phyloP scores from a whole-genome alignment of 2,113 vertebrate species.

The Xyrauchen texanus region DNA sequence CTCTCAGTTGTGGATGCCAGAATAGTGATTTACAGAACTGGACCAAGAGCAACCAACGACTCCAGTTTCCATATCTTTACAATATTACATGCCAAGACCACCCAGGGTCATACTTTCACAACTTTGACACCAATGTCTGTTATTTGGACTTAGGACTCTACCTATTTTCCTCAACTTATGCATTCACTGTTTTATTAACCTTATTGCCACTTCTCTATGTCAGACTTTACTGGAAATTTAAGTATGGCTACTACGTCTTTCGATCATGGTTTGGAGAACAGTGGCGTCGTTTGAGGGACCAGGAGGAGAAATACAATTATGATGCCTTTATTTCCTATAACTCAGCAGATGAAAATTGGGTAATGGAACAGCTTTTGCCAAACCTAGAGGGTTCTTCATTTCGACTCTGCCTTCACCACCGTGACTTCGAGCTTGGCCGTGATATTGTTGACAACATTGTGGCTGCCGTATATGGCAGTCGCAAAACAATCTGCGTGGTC shows the following conservation, averaged over 20 bases:
- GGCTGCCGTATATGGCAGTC: constrained; percentile 80
- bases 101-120: constrained; percentile 61
- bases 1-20: constrained; percentile 78
- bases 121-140: constrained; percentile 79
- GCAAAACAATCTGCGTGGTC: constrained; percentile 84
- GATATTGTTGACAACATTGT: constrained; percentile 88
- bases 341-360: constrained; percentile 80
- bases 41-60: constrained; percentile 55
- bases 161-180: constrained; percentile 71
- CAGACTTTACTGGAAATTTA: constrained; percentile 78
- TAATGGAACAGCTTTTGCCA: constrained; percentile 76
- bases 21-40: constrained; percentile 71
- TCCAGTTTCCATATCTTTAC: constrained; percentile 79
- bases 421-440: constrained; percentile 80
- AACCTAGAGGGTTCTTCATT: constrained; percentile 76
- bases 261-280: constrained; percentile 76
- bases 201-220: constrained; percentile 72
- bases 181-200: constrained; percentile 68
- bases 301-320: constrained; percentile 74
- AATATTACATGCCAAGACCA: constrained; percentile 54
- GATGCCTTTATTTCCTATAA: constrained; percentile 90
- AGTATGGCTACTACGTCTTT: constrained; percentile 82
- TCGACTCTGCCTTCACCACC: constrained; percentile 86
- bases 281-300: constrained; percentile 76
- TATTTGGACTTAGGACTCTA: constrained; percentile 73